Evolutionary conservation across 2,797 vertebrate species (phyloP), one percentile per base, ranked within the genome.

Genomic region (Neosalanx taihuensis): DNA sequence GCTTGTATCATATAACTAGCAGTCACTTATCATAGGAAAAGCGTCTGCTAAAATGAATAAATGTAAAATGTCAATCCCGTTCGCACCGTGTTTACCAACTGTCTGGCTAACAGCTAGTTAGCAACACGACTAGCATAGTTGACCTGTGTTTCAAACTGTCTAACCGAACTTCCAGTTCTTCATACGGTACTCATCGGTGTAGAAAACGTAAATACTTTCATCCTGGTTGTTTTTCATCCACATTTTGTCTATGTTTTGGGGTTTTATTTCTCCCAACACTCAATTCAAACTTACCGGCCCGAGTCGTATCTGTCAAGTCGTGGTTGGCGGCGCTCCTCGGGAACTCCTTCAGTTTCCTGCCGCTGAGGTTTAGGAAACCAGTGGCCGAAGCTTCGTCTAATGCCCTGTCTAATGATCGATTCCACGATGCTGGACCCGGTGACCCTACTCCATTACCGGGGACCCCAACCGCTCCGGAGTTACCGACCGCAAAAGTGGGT

Each of bases 261-360:
- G 18, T 37, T 2, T 26, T 58, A 58, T 23, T 57, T 17, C 18
- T 10, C 2, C 6, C 65, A 0, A 1, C 4, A 63, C 31, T 30
- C 41, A 72, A 63, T 12, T 4, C 23, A 57, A 33, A 64, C 95
- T 94, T 86, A 98, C 97, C 97, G 79, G 96, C 95, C 84, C 93
- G 92, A 69, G 94, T 97, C 80, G 95, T 98, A 93, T 98, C 97
- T 81, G 94, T 95, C 71, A 99, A 93, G 91, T 99, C 97, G 93
- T 96, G 96, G 90, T 90, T 93, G 83, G 91, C 91, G 80, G 95
- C 95, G 90, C 94, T 94, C 85, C 95, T 94, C 84, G 97, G 97
- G 76, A 96, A 98, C 91, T 99, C 97, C 89, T 97, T 95, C 86
- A 98, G 93, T 83, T 99, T 99, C 95, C 97, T 94, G 94, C 97